Evolutionary conservation across 2,888 invertebrate genomes (phyloP).

Genomic region (Teleiodes luculella): DNA sequence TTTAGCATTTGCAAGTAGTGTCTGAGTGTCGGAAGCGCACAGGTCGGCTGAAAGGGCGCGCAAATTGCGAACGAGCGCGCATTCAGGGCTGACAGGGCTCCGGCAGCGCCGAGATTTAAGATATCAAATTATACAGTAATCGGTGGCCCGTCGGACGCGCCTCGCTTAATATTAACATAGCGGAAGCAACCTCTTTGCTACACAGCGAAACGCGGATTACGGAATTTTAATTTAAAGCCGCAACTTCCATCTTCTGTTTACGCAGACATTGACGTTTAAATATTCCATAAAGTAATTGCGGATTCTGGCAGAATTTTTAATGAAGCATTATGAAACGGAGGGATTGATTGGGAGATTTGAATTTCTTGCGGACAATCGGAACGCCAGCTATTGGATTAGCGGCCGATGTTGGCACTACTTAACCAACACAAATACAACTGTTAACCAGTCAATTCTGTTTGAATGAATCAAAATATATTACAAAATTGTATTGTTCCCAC

Average conservation of each 20-base stretch:
- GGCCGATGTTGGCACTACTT: slow-evolving; percentile 45
- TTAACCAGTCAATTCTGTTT: neutral
- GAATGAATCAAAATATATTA: neutral
- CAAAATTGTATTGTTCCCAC: neutral
- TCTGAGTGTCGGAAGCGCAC: slow-evolving; percentile 33
- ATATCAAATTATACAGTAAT: slow-evolving; percentile 73
- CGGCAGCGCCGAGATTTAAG: slow-evolving; percentile 61
- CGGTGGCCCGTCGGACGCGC: slow-evolving; percentile 49
- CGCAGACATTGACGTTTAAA: slow-evolving; percentile 65
- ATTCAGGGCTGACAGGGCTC: slow-evolving; percentile 60
- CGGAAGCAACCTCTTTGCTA: slow-evolving; percentile 62
- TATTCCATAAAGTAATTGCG: slow-evolving; percentile 72
- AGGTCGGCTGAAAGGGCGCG: slow-evolving; percentile 59
- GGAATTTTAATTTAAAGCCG: slow-evolving; percentile 64
- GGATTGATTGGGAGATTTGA: slow-evolving; percentile 73
- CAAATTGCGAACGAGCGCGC: slow-evolving; percentile 67
- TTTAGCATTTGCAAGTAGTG: slow-evolving; percentile 42
- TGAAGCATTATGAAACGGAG: slow-evolving; percentile 62
- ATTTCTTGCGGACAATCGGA: slow-evolving; percentile 67
- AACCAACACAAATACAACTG: slow-evolving; percentile 31
- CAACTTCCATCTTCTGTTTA: slow-evolving; percentile 64
- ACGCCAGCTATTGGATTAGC: slow-evolving; percentile 62
- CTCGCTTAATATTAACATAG: slow-evolving; percentile 67
- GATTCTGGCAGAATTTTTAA: slow-evolving; percentile 70
- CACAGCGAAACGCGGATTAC: slow-evolving; percentile 57